phyloP scores from a whole-genome alignment of 2,797 vertebrate species.

The Anolis apletophallus region DNA sequence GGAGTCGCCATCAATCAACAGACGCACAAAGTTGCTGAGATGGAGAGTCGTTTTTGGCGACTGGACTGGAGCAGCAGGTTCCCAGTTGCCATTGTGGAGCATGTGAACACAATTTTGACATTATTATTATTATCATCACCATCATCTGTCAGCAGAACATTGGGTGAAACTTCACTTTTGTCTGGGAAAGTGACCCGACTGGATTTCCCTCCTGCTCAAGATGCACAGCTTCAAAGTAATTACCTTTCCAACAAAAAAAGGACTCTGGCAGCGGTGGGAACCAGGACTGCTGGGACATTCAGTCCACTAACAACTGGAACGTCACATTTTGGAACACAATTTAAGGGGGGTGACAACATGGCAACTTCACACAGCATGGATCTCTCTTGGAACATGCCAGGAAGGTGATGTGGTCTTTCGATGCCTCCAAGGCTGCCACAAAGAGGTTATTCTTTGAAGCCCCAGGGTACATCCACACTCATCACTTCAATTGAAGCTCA shows the following conservation, averaged over 20 bases:
- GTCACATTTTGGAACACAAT: too few relatives aligned
- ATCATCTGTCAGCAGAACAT: constrained; percentile 1
- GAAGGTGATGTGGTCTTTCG: too few relatives aligned
- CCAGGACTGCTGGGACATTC: too few relatives aligned
- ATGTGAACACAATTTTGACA: constrained; percentile 20
- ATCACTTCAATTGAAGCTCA: too few relatives aligned
- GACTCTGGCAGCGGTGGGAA: fast-evolving
- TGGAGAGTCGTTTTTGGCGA: background rate
- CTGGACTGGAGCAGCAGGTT: constrained; percentile 38
- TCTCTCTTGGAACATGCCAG: too few relatives aligned
- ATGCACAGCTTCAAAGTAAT: background rate
- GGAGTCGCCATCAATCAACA: too few relatives aligned
- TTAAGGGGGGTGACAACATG: too few relatives aligned
- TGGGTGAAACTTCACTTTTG: constrained; percentile 39
- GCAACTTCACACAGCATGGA: too few relatives aligned
- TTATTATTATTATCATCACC: background rate
- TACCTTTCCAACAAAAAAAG: background rate
- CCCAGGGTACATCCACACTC: too few relatives aligned
- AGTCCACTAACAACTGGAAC: too few relatives aligned
- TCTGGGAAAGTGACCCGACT: constrained; percentile 47
- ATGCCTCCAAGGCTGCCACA: too few relatives aligned
- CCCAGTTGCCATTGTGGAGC: constrained; percentile 27
- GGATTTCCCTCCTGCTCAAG: constrained; percentile 47
- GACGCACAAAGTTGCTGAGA: background rate
- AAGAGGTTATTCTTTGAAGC: too few relatives aligned